A percentile compares a stretch with the other conserved stretches of the same genome.
phyloP scores from a whole-genome alignment of 2,888 invertebrate species.

The Thysanoteuthis rhombus region DNA sequence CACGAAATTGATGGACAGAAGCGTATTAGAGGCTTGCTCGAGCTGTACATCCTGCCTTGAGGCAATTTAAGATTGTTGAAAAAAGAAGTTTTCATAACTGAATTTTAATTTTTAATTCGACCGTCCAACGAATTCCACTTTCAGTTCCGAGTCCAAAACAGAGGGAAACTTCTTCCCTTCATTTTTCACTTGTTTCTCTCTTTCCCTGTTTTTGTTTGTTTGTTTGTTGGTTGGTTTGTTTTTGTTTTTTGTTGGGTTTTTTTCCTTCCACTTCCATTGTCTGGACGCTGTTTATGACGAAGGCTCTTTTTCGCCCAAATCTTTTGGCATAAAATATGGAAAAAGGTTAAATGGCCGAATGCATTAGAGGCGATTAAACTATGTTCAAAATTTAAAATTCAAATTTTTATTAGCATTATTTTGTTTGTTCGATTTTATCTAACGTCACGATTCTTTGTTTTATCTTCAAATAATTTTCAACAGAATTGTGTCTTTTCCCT shows the following conservation, averaged over 20 bases:
- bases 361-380: background rate
- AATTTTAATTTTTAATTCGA: conserved; percentile 12
- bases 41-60: background rate
- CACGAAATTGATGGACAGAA: too few relatives aligned
- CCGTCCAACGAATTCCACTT: background rate
- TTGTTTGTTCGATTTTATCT: background rate
- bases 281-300: background rate
- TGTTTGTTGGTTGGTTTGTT: too few relatives aligned
- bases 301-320: background rate
- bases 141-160: background rate
- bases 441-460: background rate
- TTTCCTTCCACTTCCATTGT: background rate
- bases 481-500: background rate
- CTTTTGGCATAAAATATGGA: background rate
- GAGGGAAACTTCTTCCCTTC: background rate
- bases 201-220: background rate
- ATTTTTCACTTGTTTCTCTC: background rate
- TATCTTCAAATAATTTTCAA: background rate
- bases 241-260: too few relatives aligned
- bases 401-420: background rate
- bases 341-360: background rate
- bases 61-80: background rate
- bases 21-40: too few relatives aligned
- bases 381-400: background rate
- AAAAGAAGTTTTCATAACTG: background rate